A percentile compares a stretch with the other conserved stretches of the same genome.
Evolutionary conservation across 2,113 vertebrate species (phyloP).

Genomic region (Clarias macrocephalus): DNA sequence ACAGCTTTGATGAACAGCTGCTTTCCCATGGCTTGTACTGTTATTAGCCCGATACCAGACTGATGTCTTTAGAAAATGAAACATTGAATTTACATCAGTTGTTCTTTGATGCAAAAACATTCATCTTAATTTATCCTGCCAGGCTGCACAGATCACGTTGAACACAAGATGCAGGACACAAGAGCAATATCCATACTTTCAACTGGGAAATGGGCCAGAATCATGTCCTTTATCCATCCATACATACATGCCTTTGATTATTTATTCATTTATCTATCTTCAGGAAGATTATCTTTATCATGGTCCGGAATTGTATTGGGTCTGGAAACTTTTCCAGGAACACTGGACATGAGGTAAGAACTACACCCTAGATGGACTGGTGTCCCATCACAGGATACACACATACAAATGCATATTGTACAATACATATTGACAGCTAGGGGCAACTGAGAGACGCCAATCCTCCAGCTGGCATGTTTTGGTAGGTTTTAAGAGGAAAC

Average conservation of each 20-base stretch:
- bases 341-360: neutral
- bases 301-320: neutral
- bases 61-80: constrained; percentile 72
- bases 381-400: neutral
- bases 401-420: neutral
- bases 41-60: constrained; percentile 71
- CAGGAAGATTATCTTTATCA: neutral
- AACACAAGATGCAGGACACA: neutral
- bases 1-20: constrained; percentile 73
- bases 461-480: neutral
- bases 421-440: neutral
- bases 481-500: neutral
- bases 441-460: neutral
- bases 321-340: neutral
- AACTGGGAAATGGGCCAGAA: neutral
- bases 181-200: neutral
- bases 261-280: neutral
- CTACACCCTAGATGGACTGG: neutral
- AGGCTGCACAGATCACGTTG: constrained; percentile 44
- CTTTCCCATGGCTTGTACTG: constrained; percentile 64
- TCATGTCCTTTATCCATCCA: neutral
- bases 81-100: constrained; percentile 75
- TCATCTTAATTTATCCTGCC: constrained; percentile 63
- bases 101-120: constrained; percentile 67
- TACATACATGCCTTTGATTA: neutral